phyloP scores from a whole-genome alignment of 1,140 invertebrate genomes.

The Lepidurus apus region DNA sequence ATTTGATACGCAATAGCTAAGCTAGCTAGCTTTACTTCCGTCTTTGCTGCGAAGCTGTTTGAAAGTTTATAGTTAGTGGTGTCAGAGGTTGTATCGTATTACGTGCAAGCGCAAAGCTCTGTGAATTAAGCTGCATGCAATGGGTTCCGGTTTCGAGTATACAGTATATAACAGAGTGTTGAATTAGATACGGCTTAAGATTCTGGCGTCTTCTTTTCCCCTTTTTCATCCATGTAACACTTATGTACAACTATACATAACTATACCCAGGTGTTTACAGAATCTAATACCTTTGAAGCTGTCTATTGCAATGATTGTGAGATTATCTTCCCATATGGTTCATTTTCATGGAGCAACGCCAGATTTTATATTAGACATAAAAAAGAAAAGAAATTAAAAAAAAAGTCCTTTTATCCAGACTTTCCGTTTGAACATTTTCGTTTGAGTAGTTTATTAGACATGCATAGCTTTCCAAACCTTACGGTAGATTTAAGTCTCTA shows the following conservation, averaged over 20 bases:
- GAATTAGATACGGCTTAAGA: background rate
- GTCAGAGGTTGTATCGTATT: background rate
- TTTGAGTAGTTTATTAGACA: conserved; percentile 1
- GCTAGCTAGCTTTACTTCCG: conserved; percentile 5
- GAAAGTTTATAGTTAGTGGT: background rate
- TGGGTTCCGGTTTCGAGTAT: background rate
- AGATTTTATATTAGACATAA: too few relatives aligned
- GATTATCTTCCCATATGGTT: too few relatives aligned
- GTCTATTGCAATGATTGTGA: background rate
- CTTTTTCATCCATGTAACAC: background rate
- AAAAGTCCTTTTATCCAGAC: background rate
- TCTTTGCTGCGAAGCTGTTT: background rate
- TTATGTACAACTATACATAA: background rate
- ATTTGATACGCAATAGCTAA: background rate
- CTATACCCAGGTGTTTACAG: background rate
- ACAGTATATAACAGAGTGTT: background rate
- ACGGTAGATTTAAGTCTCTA: background rate
- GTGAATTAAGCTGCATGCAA: conserved; percentile 2
- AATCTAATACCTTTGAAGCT: background rate
- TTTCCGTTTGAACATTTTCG: background rate
- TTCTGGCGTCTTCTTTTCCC: conserved; percentile 2
- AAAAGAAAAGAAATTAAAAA: too few relatives aligned
- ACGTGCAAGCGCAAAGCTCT: background rate
- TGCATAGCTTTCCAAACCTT: too few relatives aligned
- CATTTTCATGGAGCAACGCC: too few relatives aligned